Evolutionary conservation across 2,797 vertebrate genomes (phyloP), one percentile per base, ranked within the genome.

Genomic region (Melopsittacus undulatus): DNA sequence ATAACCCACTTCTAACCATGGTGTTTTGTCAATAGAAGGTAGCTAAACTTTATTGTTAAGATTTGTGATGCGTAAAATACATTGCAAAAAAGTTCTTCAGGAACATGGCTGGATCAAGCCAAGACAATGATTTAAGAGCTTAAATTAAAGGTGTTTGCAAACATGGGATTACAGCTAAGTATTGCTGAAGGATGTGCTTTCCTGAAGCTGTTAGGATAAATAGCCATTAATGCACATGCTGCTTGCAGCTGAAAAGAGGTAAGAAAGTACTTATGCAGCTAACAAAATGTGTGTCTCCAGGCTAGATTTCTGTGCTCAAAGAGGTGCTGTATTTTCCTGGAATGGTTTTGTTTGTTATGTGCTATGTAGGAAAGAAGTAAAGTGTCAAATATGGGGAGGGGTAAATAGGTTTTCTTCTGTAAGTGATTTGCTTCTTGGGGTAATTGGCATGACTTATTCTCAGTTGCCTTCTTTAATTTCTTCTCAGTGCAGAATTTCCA

Each of bases 111-210:
- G 66, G 85, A 59, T 82, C 40, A 84, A 69, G 83, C 5, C 32
- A 67, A 83, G 61, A 74, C 24, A 77, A 2, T 42, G 62, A 38
- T 59, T 94, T 43, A 69, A 52, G 89, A 59, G 14, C 42, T 90
- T 57, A 63, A 89, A 87, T 87, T 95, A 19, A 92, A 94, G 86
- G 57, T 82, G 94, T 87, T 92, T 91, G 95, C 61, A 91, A 73
- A 82, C 48, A 77, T 5, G 40, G 68, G 78, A 81, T 91, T 83
- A 42, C 30, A 88, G 78, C 64, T 78, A 3, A 80, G 72, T 36
- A 1, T 64, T 84, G 63, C 23, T 70, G 32, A 81, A 79, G 63
- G 42, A 13, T 57, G 62, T 68, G 57, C 36, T 79, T 57, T 74
- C 38, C 69, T 75, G 57, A 83, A 92, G 45, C 70, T 62, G 8